Evolutionary conservation across 30 jellyfish, hydroid and myxozoan genomes (phyloP).

Genomic region (Chrysaora quinquecirrha): DNA sequence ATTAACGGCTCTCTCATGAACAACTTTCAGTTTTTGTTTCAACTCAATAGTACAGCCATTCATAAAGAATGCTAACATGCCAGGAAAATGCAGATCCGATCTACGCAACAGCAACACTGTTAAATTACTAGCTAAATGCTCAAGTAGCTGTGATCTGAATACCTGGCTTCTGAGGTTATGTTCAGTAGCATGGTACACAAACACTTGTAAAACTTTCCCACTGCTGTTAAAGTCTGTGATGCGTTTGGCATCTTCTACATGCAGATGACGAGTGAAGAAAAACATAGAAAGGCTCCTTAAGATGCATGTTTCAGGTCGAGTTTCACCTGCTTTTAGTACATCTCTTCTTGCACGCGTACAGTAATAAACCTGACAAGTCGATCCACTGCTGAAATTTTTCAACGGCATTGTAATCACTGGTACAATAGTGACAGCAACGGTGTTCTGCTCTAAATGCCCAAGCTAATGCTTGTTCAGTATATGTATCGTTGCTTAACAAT

Average conservation of each 20-base stretch:
- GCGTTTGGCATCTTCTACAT: slow-evolving; percentile 49
- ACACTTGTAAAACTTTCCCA: slow-evolving; percentile 10
- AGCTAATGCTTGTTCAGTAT: not conserved
- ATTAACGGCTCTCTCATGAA: slow-evolving; percentile 45
- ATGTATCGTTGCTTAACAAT: too few species aligned
- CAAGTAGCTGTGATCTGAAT: slow-evolving; percentile 41
- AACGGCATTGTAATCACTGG: slow-evolving; percentile 16
- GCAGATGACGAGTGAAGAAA: slow-evolving; percentile 32
- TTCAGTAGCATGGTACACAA: slow-evolving; percentile 39
- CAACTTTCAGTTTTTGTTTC: slow-evolving; percentile 21
- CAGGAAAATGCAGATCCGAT: slow-evolving; percentile 31
- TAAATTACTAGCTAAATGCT: slow-evolving; percentile 17
- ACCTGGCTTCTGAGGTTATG: slow-evolving; percentile 63
- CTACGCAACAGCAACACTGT: slow-evolving; percentile 17
- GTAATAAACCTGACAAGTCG: slow-evolving; percentile 49
- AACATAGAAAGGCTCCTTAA: slow-evolving; percentile 55
- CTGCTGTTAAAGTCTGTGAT: not conserved
- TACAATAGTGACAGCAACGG: not conserved
- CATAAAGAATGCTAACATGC: slow-evolving; percentile 17
- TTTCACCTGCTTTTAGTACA: slow-evolving; percentile 5
- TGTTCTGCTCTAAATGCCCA: not conserved
- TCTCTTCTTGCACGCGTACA: slow-evolving; percentile 61
- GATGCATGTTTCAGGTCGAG: slow-evolving; percentile 47
- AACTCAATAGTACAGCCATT: slow-evolving; percentile 59
- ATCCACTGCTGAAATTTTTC: slow-evolving; percentile 12